Base-by-base conservation (phyloP, 2,888 invertebrate genomes). In the Acleris literana region DNA sequence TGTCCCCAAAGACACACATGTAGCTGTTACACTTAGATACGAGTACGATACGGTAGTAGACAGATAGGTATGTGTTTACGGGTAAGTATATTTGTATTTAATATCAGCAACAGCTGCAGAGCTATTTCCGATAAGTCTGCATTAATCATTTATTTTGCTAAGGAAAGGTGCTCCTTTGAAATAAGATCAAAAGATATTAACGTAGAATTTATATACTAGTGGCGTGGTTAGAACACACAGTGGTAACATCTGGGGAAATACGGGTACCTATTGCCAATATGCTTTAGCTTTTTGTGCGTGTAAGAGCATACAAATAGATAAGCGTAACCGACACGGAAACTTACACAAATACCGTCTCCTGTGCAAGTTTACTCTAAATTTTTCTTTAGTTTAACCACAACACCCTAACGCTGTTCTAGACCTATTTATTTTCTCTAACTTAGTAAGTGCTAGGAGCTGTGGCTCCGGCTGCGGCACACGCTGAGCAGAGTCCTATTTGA, bases 111-210 rank as follows among this genome's bases (percentile, higher is more conserved):
- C 76, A 77, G 76, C 74, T 78, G 79, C 57, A 56, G 57, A 63
- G 70, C 70, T 75, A 78, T 76, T 79, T 76, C 72, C 65, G 72
- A 76, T 74, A 70, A 68, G 51, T 63, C 29, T 22, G 63, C 17
- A 61, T 16, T 52, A 59, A 58, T 33, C 53, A 46, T 69, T 68
- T 66, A 60, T 52, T 58, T 64, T 46, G 55, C 29, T 54, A 52
- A 48, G 61, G 61, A 66, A 64, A 68, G 61, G 65, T 69, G 65
- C 39, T 48, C 54, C 49, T 64, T 66, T 60, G 64, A 68, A 68
- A 69, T 64, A 57, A 53, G 62, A 64, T 48, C 59, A 49, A 68
- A 57, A 39, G 18, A 17, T 55, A 43, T 18, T 54, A 18, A 52
- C 39, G 5, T 53, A 9, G 18, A 2, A 39, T 17, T 3, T 6